phyloP scores from a whole-genome alignment of 2,888 invertebrate genomes.

The Drosophila dives region DNA sequence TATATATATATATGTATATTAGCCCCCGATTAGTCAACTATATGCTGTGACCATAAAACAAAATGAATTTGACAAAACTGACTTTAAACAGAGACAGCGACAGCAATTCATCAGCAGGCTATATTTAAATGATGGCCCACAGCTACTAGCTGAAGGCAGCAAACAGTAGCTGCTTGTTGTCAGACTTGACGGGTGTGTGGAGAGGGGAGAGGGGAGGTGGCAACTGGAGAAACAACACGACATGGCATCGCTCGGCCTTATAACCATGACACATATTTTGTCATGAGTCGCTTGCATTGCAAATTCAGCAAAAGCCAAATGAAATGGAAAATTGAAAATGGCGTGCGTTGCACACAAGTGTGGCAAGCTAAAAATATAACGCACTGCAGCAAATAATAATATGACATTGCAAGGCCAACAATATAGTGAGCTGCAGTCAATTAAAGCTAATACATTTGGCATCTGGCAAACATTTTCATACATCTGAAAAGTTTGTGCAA shows the following conservation, averaged over 20 bases:
- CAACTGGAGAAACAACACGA: constrained; percentile 37
- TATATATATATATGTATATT: background rate
- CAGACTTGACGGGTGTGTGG: constrained; percentile 12
- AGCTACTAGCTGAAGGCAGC: constrained; percentile 2
- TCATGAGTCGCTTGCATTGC: constrained; percentile 52
- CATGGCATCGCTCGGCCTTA: constrained; percentile 26
- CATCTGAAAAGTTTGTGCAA: constrained; percentile 3
- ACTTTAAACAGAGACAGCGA: constrained; percentile 36
- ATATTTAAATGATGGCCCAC: constrained; percentile 39
- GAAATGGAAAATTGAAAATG: constrained; percentile 57
- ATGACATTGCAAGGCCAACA: constrained; percentile 34
- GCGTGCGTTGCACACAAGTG: constrained; percentile 35
- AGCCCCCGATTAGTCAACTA: constrained; percentile 60
- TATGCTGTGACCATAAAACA: constrained; percentile 62
- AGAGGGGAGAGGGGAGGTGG: too few species aligned
- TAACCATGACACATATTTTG: constrained; percentile 74
- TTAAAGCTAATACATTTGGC: constrained; percentile 11
- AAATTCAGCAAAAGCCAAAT: constrained; percentile 55
- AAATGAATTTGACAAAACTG: constrained; percentile 52
- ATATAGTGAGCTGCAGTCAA: constrained; percentile 2
- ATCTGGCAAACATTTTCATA: constrained; percentile 14
- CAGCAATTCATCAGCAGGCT: constrained; percentile 52
- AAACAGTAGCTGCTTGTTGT: constrained; percentile 14
- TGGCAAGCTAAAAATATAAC: constrained; percentile 17
- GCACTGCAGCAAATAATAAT: background rate